Base-by-base conservation (phyloP, 2,797 vertebrate species). In the Nyctalus aviator region DNA sequence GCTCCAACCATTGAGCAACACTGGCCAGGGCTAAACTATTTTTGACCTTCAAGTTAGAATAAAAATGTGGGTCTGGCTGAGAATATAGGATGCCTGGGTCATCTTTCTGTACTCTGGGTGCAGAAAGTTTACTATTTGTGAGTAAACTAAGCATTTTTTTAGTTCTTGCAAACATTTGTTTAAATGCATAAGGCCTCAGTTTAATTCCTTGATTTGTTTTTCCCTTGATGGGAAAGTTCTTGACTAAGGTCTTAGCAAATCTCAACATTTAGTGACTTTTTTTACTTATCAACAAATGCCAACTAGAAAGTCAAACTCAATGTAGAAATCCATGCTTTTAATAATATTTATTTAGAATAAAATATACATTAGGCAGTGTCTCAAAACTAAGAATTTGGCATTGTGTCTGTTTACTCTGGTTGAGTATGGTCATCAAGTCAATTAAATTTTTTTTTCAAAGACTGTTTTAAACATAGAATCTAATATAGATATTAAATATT, bases 281-380 rank as follows among this genome's bases (percentile, higher is more conserved):
- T 86, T 88, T 46, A 32, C 48, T 37, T 55, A 44, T 57, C 6
- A 10, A 59, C 15, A 82, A 84, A 84, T 84, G 15, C 23, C 66
- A 95, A 32, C n/a, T 17, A 77, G 69, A 82, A 93, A 82, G 32
- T 55, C 30, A 44, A 32, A 37, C 30, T 88, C 59, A 90, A n/a
- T 8, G 20, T 23, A 62, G 18, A 30, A 83, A 92, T 86, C 14
- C 11, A 55, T 32, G 14, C 9, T 91, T 86, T 85, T 62, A 71
- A 68, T 32, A 83, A 78, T 90, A 73, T 72, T 84, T 90, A 90
- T 75, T 92, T 90, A 90, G 41, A 62, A 84, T 83, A 44, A 84
- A 91, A 92, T 88, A 72, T 77, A 62, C 8, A 64, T 41, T 72
- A 88, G 12, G 23, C 41, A 88, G 12, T 66, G 18, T 76, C 23